Evolutionary conservation across 1,140 invertebrate genomes (phyloP).

Genomic region (Diprion similis): DNA sequence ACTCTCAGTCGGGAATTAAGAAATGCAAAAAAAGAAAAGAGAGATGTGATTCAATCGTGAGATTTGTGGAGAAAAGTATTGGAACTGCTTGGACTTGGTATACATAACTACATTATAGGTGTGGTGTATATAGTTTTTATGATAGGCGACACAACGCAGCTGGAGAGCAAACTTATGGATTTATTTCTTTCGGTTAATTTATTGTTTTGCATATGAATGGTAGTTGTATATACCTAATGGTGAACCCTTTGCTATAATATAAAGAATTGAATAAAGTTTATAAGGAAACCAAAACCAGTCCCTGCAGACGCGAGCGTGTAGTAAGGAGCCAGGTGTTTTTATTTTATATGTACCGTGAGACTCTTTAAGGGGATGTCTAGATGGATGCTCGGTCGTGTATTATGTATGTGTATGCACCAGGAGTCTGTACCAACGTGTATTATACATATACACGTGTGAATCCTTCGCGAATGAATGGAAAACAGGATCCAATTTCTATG

Average conservation of each 20-base stretch:
- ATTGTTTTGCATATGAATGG: conserved; percentile 60
- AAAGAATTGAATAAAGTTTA: conserved; percentile 61
- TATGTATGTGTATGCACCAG: not conserved
- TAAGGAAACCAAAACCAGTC: conserved; percentile 55
- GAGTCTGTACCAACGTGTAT: not conserved
- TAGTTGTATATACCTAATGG: conserved; percentile 30
- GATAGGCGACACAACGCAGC: conserved; percentile 25
- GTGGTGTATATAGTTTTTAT: not conserved
- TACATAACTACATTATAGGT: too few species aligned
- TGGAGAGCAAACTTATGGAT: conserved; percentile 52
- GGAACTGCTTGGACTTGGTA: too few species aligned
- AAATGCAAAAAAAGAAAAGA: not conserved
- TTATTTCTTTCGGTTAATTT: conserved; percentile 56
- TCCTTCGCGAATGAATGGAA: conserved; percentile 51
- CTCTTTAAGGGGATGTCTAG: conserved; percentile 54
- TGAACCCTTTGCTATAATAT: conserved; percentile 56
- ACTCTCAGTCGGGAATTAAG: not conserved
- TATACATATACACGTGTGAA: conserved; percentile 30
- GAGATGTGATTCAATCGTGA: not conserved
- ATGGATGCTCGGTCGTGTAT: conserved; percentile 16
- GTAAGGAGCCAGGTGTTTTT: conserved; percentile 55
- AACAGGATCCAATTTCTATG: conserved; percentile 55
- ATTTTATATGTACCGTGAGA: conserved; percentile 55
- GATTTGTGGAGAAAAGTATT: too few species aligned
- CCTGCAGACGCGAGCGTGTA: conserved; percentile 26